Evolutionary conservation across 2,113 vertebrate species (phyloP), one percentile per base, ranked within the genome.

Genomic region (Vulpes ferrilata): DNA sequence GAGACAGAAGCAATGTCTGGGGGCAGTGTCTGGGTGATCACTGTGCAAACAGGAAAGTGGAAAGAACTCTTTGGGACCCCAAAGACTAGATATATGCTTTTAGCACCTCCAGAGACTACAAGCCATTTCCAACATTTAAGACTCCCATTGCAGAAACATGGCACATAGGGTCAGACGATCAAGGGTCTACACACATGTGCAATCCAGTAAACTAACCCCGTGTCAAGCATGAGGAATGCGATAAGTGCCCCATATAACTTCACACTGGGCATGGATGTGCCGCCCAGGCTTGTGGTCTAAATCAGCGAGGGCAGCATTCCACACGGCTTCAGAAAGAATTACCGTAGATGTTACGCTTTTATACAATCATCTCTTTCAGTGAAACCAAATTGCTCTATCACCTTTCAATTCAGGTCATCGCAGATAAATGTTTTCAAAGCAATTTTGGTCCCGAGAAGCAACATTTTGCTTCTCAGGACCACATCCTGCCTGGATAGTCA

Each of bases 31-130:
- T 80, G 62, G 48, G 62, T 55, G 86, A 67, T 78, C 85, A 90
- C 7, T 51, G 38, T n/a, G 48, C 53, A 62, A 79, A 83, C 30
- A 65, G 4, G 25, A 76, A 80, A 88, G 69, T 12, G 19, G 35
- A 95, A 89, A 65, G 25, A 78, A 67, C 67, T 92, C 94, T 93
- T 71, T 80, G 90, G 60, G 32, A 11, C 57, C 23, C 91, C 32
- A 19, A 76, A 84, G 67, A 91, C 55, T n/a, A 79, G 20, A 53
- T 84, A 64, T 60, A 65, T 74, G 51, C 20, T 60, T 65, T 89
- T 57, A 96, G 83, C 89, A 80, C 82, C 32, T 96, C 59, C 30
- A 35, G 79, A 78, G 73, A 86, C 43, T 35, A 55, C 74, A 8
- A 65, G 79, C 67, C 38, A 60, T 96, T 90, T 88, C 51, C 55